Evolutionary conservation across 2,888 invertebrate species (phyloP).

Genomic region (Lepidonotus clava): DNA sequence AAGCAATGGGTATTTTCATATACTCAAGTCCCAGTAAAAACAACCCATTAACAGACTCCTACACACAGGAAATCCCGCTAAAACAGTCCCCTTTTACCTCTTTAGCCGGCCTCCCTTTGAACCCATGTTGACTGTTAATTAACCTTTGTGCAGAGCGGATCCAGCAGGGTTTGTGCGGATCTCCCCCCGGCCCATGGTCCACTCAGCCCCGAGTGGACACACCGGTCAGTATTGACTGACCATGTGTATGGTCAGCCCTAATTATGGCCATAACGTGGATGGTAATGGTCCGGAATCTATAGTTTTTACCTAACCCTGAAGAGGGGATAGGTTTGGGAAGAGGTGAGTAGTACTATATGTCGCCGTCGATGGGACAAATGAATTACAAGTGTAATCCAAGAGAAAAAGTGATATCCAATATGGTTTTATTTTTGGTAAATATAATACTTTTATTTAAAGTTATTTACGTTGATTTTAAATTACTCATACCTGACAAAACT

Average conservation of each 20-base stretch:
- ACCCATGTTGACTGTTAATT: neutral
- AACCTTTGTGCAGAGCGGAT: conserved; percentile 13
- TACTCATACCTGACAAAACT: no score
- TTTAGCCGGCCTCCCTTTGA: neutral
- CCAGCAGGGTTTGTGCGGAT: neutral
- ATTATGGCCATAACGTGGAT: neutral
- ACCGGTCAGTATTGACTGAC: conserved; percentile 8
- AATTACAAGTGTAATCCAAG: no score
- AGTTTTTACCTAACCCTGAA: neutral
- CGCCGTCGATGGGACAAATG: no score
- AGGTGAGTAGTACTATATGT: no score
- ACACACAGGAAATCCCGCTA: neutral
- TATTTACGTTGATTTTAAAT: no score
- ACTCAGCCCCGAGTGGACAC: neutral
- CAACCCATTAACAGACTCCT: neutral
- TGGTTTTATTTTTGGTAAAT: no score
- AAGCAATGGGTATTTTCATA: neutral
- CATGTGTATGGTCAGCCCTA: neutral
- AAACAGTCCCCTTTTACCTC: neutral
- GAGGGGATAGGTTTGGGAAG: no score
- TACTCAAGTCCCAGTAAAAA: neutral
- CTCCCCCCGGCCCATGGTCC: neutral
- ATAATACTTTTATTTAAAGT: no score
- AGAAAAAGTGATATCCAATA: no score
- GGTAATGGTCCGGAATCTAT: neutral